phyloP scores from a whole-genome alignment of 2,113 vertebrate species.

The Orientallactaga bullata region DNA sequence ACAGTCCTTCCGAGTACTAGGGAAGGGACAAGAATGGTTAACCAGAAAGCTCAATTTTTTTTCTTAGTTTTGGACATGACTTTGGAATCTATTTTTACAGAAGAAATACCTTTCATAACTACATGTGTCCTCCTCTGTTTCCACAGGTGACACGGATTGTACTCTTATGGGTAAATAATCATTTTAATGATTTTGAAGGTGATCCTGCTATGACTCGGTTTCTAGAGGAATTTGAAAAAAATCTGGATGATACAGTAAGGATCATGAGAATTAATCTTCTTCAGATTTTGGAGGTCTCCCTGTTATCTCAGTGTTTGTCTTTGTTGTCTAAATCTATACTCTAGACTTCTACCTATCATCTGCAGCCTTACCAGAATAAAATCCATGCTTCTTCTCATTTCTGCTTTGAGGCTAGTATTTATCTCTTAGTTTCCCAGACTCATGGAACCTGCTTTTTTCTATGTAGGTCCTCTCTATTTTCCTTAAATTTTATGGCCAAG shows the following conservation, averaged over 20 bases:
- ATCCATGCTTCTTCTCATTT: not conserved
- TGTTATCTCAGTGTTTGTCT: not conserved
- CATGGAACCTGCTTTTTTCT: not conserved
- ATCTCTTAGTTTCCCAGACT: not conserved
- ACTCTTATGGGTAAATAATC: constrained; percentile 98
- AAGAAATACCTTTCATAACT: constrained; percentile 3
- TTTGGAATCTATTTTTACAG: not conserved
- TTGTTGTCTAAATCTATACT: constrained; percentile 18
- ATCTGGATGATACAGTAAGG: constrained; percentile 94
- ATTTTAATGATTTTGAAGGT: constrained; percentile 99
- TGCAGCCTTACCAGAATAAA: not conserved
- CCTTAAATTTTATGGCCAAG: not conserved
- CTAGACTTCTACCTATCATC: not conserved
- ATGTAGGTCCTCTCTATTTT: not conserved
- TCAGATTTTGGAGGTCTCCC: not conserved
- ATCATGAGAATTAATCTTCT: not conserved
- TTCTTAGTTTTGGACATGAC: not conserved
- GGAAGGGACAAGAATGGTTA: not conserved
- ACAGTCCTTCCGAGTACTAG: not conserved
- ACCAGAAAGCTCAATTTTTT: not conserved
- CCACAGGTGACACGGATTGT: constrained; percentile 96
- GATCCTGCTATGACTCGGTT: constrained; percentile 96
- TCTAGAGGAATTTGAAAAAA: constrained; percentile 97
- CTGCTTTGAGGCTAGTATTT: not conserved
- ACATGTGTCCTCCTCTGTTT: not conserved